Evolutionary conservation across 30 jellyfish, hydroid and myxozoan species (phyloP).

Genomic region (Turritopsis rubra): DNA sequence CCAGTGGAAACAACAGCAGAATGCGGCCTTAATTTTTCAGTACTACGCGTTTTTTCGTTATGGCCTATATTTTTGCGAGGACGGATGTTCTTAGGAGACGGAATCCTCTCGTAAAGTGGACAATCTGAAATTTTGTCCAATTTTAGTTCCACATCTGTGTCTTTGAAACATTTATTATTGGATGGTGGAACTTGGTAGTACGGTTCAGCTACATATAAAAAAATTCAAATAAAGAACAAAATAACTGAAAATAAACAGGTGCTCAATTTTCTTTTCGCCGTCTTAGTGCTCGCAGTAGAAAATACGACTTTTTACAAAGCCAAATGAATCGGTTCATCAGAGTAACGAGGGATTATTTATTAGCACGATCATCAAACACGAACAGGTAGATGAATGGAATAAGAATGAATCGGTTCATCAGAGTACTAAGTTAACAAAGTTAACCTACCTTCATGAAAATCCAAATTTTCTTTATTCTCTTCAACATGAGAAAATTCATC

Average conservation of each 20-base stretch:
- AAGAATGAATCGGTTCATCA: no score
- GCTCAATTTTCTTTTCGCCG: no score
- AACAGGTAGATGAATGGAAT: no score
- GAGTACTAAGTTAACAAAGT: no score
- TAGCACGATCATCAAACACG: no score
- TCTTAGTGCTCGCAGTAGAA: no score
- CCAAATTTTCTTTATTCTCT: neutral
- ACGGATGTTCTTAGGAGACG: neutral
- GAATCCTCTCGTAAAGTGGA: neutral
- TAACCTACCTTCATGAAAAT: neutral
- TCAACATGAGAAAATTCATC: neutral
- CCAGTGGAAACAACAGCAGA: constrained; percentile 10
- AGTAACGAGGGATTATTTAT: no score
- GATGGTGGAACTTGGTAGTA: neutral
- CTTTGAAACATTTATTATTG: neutral
- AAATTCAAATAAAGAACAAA: no score
- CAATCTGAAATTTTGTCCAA: neutral
- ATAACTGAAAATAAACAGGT: neutral
- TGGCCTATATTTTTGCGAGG: neutral
- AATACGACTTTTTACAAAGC: no score
- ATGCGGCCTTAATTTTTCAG: neutral
- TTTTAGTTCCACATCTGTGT: neutral
- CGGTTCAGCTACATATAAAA: neutral
- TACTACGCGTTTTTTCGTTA: neutral
- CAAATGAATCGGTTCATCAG: no score